These are phyloP conservation scores for Agrotis segetum DNA, from an alignment of 2,888 invertebrate species.

Conservation along the genomic window DNA sequence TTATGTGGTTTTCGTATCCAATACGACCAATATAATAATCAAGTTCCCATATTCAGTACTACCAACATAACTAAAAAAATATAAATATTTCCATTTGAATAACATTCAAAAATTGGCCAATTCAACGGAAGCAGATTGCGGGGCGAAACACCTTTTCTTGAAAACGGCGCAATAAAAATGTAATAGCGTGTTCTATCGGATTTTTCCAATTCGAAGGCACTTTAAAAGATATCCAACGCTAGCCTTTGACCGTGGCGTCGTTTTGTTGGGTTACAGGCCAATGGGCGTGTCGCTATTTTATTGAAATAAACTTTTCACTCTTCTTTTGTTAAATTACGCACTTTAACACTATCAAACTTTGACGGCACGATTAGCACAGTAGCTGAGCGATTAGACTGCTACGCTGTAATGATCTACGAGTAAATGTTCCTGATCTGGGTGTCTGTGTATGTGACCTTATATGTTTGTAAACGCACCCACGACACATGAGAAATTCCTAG, in stretches of 20 bases:
- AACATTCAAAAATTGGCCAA: slow-evolving; percentile 67
- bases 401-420: too few species aligned
- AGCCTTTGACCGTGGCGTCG: slow-evolving; percentile 45
- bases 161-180: slow-evolving; percentile 77
- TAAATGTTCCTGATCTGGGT: too few species aligned
- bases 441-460: too few species aligned
- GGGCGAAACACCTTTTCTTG: slow-evolving; percentile 67
- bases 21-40: too few species aligned
- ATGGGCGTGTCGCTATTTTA: background rate
- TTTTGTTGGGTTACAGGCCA: slow-evolving; percentile 33
- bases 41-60: background rate
- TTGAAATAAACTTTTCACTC: slow-evolving; percentile 17
- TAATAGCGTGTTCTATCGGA: slow-evolving; percentile 78
- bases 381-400: too few species aligned
- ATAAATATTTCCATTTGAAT: slow-evolving; percentile 66
- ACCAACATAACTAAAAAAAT: slow-evolving; percentile 37
- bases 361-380: too few species aligned
- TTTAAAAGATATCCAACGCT: slow-evolving; percentile 57
- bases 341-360: background rate
- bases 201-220: slow-evolving; percentile 76
- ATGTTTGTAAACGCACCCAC: too few species aligned
- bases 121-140: slow-evolving; percentile 60
- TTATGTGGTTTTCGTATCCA: too few species aligned
- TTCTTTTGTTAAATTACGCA: background rate
- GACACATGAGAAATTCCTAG: too few species aligned